phyloP scores from a whole-genome alignment of 2,113 vertebrate genomes.

The Gnathonemus longibarbis region DNA sequence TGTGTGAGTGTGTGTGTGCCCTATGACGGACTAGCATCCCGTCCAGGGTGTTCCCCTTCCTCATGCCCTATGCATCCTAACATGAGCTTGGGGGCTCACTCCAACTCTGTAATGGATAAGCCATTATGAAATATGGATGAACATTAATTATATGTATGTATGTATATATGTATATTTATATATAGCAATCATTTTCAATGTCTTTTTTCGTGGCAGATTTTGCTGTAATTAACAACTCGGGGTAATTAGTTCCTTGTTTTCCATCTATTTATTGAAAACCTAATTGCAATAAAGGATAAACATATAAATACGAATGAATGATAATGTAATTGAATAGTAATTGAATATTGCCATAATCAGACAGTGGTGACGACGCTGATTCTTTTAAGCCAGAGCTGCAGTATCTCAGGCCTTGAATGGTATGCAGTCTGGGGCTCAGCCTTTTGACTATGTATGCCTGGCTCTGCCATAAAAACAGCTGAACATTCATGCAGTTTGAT shows the following conservation, averaged over 20 bases:
- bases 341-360: background rate
- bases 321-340: background rate
- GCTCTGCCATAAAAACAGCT: background rate
- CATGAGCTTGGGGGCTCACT: background rate
- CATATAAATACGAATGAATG: background rate
- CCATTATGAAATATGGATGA: background rate
- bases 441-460: background rate
- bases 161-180: background rate
- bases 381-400: background rate
- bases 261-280: background rate
- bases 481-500: background rate
- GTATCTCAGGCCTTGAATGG: background rate
- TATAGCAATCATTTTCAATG: background rate
- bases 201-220: background rate
- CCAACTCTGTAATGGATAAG: background rate
- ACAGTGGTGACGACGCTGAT: background rate
- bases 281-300: background rate
- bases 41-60: background rate
- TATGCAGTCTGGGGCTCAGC: background rate
- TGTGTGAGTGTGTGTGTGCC: background rate
- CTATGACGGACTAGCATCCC: background rate
- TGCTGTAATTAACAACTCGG: background rate
- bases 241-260: background rate
- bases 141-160: background rate
- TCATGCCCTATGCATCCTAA: background rate